Percentiles rank a stretch among this genome's conserved stretches.
Conservation (phyloP, 2,113 vertebrate genomes). For the Rhinichthys klamathensis region DNA sequence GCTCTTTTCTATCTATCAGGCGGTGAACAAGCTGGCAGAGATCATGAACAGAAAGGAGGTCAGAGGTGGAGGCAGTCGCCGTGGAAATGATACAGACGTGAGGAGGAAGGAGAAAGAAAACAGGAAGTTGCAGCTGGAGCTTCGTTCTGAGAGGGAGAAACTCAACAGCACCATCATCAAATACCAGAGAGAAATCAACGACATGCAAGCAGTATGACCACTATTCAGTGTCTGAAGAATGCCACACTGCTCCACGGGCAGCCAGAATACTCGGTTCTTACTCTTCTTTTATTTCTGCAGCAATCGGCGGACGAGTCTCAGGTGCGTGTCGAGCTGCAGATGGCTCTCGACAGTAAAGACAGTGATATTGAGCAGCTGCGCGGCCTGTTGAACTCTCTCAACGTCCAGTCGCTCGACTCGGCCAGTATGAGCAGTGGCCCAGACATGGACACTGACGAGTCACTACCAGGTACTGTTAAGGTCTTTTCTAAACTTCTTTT, state of each 20-base stretch:
- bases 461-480: constrained; percentile 81
- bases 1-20: constrained; percentile 69
- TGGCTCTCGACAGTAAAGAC: constrained; percentile 98
- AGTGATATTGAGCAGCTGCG: constrained; percentile 99
- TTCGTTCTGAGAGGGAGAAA: constrained; percentile 95
- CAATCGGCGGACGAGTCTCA: constrained; percentile 96
- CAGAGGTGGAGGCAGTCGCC: constrained; percentile 82
- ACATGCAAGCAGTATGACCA: constrained; percentile 92
- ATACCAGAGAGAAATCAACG: constrained; percentile 95
- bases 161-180: constrained; percentile 96
- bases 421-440: constrained; percentile 92
- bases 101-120: constrained; percentile 97
- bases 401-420: constrained; percentile 88
- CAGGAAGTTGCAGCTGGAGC: constrained; percentile 94
- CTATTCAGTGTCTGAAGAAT: neutral
- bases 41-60: constrained; percentile 96
- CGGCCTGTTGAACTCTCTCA: constrained; percentile 87
- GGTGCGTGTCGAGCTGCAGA: constrained; percentile 94
- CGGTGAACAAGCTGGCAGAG: constrained; percentile 97
- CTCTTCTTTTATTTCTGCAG: constrained; percentile 68
- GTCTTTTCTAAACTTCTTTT: neutral
- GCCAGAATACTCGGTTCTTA: neutral
- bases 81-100: constrained; percentile 93
- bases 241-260: neutral
- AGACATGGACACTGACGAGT: constrained; percentile 90